These are phyloP conservation scores for Danio tinwini DNA, from an alignment of 2,797 vertebrate genomes.

Conservation along the genomic window DNA sequence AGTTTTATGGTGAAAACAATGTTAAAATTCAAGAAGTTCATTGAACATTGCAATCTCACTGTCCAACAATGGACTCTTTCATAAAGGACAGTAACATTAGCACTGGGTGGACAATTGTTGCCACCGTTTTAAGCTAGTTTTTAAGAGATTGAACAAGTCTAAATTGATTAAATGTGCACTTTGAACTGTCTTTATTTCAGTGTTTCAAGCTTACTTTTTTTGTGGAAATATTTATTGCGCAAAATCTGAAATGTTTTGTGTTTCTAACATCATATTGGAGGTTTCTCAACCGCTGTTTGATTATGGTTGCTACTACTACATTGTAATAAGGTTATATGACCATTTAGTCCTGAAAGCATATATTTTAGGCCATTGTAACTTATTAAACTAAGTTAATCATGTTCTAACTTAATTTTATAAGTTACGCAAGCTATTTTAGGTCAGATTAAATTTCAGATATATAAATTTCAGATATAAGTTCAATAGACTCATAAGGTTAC, in stretches of 20 bases:
- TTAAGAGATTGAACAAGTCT: background rate
- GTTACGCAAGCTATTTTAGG: too few relatives aligned
- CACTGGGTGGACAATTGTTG: constrained; percentile 9
- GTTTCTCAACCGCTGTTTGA: background rate
- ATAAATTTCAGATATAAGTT: too few relatives aligned
- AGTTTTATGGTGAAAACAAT: background rate
- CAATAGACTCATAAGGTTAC: too few relatives aligned
- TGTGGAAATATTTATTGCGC: too few relatives aligned
- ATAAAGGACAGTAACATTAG: background rate
- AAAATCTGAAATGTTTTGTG: too few relatives aligned
- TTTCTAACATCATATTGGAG: background rate
- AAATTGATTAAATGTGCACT: background rate
- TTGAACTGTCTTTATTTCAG: background rate
- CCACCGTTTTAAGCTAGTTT: background rate
- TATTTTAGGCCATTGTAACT: too few relatives aligned
- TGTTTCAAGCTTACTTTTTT: too few relatives aligned
- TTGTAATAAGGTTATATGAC: too few relatives aligned
- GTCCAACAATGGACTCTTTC: constrained; percentile 48
- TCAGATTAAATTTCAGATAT: too few relatives aligned
- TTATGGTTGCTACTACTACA: background rate
- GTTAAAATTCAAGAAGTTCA: background rate
- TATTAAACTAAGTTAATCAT: too few relatives aligned
- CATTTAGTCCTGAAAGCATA: too few relatives aligned
- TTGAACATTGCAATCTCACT: constrained; percentile 17
- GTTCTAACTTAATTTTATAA: too few relatives aligned